Conservation (phyloP, 2,113 vertebrate genomes). For the Macrotis lagotis region DNA sequence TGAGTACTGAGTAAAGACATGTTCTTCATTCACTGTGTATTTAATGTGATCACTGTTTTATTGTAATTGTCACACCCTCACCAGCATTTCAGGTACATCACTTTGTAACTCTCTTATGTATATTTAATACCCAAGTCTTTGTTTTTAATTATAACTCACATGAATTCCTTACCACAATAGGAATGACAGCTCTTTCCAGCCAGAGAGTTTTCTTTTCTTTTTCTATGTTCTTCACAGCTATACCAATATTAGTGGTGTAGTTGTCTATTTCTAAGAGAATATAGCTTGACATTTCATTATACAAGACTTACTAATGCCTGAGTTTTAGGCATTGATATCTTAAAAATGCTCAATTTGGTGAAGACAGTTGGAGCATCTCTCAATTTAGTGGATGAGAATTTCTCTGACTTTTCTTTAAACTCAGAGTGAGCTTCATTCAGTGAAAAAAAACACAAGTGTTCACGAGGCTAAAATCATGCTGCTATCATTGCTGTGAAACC, state of each 20-base stretch:
- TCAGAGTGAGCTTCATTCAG: slow-evolving; percentile 62
- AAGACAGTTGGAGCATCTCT: slow-evolving; percentile 50
- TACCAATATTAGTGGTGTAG: slow-evolving; percentile 23
- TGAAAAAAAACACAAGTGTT: slow-evolving; percentile 43
- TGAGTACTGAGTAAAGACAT: accelerated
- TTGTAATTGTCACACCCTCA: not conserved
- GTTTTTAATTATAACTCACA: slow-evolving; percentile 46
- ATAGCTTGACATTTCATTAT: slow-evolving; percentile 50
- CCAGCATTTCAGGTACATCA: slow-evolving; percentile 59
- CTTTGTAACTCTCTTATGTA: not conserved
- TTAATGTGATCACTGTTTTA: not conserved
- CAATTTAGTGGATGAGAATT: slow-evolving; percentile 49
- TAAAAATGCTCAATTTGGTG: slow-evolving; percentile 46
- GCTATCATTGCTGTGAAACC: slow-evolving; percentile 69
- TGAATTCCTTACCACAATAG: slow-evolving; percentile 20
- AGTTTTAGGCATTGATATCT: slow-evolving; percentile 65
- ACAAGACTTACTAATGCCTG: slow-evolving; percentile 67
- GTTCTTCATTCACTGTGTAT: not conserved
- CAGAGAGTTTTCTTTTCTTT: not conserved
- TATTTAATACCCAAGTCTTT: slow-evolving; percentile 31
- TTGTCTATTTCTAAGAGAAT: slow-evolving; percentile 31
- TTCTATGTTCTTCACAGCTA: slow-evolving; percentile 24
- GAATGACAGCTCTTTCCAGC: not conserved
- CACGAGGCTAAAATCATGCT: slow-evolving; percentile 71
- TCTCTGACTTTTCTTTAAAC: slow-evolving; percentile 70